Conservation (phyloP, 2,113 vertebrate species). For the Muscicapa adusta region DNA sequence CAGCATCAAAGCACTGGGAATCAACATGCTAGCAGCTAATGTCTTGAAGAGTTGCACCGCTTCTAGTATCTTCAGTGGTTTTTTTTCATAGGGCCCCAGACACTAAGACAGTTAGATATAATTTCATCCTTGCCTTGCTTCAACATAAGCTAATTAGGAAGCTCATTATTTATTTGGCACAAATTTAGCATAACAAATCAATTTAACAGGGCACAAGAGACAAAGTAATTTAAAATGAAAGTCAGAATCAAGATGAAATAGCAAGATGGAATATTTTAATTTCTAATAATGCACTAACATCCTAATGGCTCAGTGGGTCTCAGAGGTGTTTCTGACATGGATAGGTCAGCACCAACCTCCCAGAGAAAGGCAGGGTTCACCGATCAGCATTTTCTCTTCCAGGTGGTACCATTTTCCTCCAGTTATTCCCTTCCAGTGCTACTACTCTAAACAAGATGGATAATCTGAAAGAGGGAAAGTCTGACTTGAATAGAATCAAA, state of each 20-base stretch:
- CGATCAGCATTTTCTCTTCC: neutral
- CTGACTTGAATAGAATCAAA: neutral
- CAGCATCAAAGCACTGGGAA: conserved; percentile 25
- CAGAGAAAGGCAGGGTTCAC: neutral
- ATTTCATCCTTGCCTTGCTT: conserved; percentile 67
- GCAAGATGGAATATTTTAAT: conserved; percentile 43
- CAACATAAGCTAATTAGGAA: conserved; percentile 69
- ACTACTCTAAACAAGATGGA: neutral
- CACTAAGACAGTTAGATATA: conserved; percentile 28
- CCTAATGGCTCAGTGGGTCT: neutral
- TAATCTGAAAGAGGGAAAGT: neutral
- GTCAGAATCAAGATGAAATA: conserved; percentile 59
- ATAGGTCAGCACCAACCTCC: neutral
- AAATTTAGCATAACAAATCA: conserved; percentile 73
- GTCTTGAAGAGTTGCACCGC: neutral
- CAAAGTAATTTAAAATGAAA: conserved; percentile 62
- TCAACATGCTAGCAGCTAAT: conserved; percentile 35
- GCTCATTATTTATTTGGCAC: conserved; percentile 74
- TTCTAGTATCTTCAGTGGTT: neutral
- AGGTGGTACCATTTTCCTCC: too few relatives aligned
- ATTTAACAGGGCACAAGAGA: conserved; percentile 66
- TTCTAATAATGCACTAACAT: neutral
- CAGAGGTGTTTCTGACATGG: fast-evolving
- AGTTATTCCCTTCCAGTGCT: neutral
- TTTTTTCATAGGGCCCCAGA: neutral